Conservation (phyloP, 1,140 invertebrate genomes). For the Drosophila mayri region DNA sequence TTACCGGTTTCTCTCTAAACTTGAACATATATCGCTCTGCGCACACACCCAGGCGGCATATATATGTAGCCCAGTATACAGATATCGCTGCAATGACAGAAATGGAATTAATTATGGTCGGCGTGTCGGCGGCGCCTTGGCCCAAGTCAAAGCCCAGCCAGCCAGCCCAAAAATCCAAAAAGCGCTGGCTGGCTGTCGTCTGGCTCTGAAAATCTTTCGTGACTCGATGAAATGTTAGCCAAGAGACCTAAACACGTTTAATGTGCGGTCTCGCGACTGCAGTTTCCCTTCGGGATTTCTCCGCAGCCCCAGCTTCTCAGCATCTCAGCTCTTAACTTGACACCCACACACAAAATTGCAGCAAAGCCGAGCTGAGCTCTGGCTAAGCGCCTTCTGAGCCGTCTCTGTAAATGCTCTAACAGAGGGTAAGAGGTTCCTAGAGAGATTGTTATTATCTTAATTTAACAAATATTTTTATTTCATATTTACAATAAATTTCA, state of each 20-base stretch:
- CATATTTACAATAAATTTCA: background rate
- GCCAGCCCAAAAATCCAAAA: conserved; percentile 29
- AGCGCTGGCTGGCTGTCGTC: conserved; percentile 1
- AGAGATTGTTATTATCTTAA: background rate
- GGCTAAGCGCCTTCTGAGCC: conserved; percentile 50
- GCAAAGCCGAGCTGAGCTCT: conserved; percentile 21
- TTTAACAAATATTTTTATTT: too few species aligned
- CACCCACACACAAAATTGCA: conserved; percentile 64
- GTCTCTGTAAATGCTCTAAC: conserved; percentile 49
- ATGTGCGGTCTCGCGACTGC: conserved; percentile 51
- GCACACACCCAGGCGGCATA: conserved; percentile 12
- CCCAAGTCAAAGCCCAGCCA: conserved; percentile 14
- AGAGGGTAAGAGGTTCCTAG: background rate
- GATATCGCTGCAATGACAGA: conserved; percentile 60
- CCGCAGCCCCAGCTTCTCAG: background rate
- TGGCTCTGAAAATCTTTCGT: conserved; percentile 53
- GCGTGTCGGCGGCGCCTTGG: conserved; percentile 58
- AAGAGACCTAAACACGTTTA: conserved; percentile 78
- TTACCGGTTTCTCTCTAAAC: conserved; percentile 76
- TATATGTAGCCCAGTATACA: conserved; percentile 15
- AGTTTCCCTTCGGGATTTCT: conserved; percentile 44
- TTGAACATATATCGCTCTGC: conserved; percentile 52
- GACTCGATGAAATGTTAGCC: conserved; percentile 66
- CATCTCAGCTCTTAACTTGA: conserved; percentile 41
- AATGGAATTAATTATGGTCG: conserved; percentile 64